Evolutionary conservation across 2,888 invertebrate species (phyloP).

Genomic region (Hololepta plana): DNA sequence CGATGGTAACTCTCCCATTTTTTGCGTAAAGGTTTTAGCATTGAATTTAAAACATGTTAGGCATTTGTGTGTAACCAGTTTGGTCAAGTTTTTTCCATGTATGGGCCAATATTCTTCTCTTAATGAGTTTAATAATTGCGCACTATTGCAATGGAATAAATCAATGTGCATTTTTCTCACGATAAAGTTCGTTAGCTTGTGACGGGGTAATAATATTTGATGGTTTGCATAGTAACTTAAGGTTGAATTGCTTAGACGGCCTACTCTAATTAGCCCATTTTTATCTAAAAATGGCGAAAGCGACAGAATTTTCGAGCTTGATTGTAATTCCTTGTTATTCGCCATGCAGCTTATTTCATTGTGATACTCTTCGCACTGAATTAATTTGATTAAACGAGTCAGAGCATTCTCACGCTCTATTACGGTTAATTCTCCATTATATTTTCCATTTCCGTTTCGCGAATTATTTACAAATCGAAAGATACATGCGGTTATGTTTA

Average conservation of each 20-base stretch:
- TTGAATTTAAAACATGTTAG: constrained; percentile 8
- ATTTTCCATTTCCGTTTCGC: not conserved
- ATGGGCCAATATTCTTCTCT: constrained; percentile 12
- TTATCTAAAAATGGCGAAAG: constrained; percentile 11
- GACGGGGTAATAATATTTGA: constrained; percentile 11
- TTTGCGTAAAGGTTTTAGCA: constrained; percentile 5
- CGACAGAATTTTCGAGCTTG: constrained; percentile 7
- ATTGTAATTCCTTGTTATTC: too few species aligned
- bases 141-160: constrained; percentile 10
- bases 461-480: constrained; percentile 2
- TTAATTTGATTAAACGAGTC: too few species aligned
- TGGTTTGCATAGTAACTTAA: constrained; percentile 10
- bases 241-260: constrained; percentile 10
- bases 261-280: constrained; percentile 9
- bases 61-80: constrained; percentile 9
- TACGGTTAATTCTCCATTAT: not conserved
- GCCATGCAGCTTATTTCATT: too few species aligned
- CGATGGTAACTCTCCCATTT: constrained; percentile 8
- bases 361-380: too few species aligned
- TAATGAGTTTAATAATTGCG: constrained; percentile 8
- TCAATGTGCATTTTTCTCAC: constrained; percentile 9
- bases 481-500: constrained; percentile 2
- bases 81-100: constrained; percentile 9
- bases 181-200: constrained; percentile 10
- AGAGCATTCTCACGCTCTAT: not conserved